These are phyloP conservation scores for Myripristis jacobus DNA, from an alignment of 2,797 vertebrate species.

Conservation along the genomic window DNA sequence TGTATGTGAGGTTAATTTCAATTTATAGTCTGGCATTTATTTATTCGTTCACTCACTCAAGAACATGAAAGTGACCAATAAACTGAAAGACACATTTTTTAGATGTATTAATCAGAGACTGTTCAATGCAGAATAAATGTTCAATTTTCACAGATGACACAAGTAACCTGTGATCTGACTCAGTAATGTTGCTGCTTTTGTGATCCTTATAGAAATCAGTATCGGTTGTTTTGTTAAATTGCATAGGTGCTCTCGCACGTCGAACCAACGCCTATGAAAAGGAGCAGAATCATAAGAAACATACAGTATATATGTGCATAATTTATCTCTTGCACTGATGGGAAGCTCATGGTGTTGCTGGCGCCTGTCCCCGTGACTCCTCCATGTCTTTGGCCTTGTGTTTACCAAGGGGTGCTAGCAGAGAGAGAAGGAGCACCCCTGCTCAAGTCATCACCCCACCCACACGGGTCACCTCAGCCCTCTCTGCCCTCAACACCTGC, in stretches of 20 bases:
- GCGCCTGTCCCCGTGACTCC: constrained; percentile 54
- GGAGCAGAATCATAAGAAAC: constrained; percentile 74
- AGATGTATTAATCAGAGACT: no score
- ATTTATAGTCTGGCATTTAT: no score
- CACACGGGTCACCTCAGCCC: constrained; percentile 40
- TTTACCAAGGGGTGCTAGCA: constrained; percentile 54
- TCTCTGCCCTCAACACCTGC: constrained; percentile 49
- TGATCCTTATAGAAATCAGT: constrained; percentile 55
- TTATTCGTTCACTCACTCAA: neutral
- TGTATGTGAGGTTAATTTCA: constrained; percentile 1
- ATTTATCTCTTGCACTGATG: constrained; percentile 79
- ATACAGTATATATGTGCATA: constrained; percentile 79
- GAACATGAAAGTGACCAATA: neutral
- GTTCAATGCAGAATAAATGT: neutral
- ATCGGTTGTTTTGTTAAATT: constrained; percentile 65
- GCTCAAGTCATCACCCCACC: constrained; percentile 54
- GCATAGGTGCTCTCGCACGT: constrained; percentile 62
- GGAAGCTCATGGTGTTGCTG: constrained; percentile 52
- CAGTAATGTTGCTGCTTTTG: constrained; percentile 60
- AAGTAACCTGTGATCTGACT: constrained; percentile 14
- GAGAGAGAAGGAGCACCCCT: constrained; percentile 28
- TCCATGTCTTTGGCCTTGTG: constrained; percentile 46
- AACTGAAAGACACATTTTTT: no score
- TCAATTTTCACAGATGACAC: constrained; percentile 8
- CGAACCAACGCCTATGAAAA: constrained; percentile 64